Percentiles rank a stretch among this genome's conserved stretches.
Conservation (phyloP, 2,888 invertebrate genomes). For the Esperia sulphurella region DNA sequence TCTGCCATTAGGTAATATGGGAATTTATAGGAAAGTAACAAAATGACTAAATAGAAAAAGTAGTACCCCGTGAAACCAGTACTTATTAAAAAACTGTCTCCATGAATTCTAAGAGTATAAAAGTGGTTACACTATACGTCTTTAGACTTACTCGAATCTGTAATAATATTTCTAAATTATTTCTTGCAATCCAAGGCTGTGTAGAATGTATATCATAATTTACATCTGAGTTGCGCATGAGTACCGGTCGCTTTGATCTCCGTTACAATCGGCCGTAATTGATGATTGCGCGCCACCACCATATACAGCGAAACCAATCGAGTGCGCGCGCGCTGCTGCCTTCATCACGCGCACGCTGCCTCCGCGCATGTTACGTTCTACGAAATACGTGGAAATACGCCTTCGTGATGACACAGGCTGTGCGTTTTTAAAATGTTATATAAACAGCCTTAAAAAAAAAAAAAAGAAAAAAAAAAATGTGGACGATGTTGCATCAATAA, state of each 20-base stretch:
- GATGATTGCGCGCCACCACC: slow-evolving; percentile 56
- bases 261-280: slow-evolving; percentile 72
- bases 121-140: no score
- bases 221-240: slow-evolving; percentile 56
- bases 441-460: neutral
- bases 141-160: neutral
- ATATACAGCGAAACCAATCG: slow-evolving; percentile 45
- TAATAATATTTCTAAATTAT: neutral
- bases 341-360: slow-evolving; percentile 11
- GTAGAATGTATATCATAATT: slow-evolving; percentile 48
- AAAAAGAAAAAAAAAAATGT: no score
- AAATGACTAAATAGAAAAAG: no score
- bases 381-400: neutral
- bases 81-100: no score
- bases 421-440: neutral
- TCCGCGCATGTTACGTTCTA: slow-evolving; percentile 6
- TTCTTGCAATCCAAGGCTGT: neutral
- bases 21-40: no score
- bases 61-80: no score
- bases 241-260: slow-evolving; percentile 67
- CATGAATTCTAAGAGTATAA: no score
- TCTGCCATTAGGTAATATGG: no score
- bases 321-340: slow-evolving; percentile 29
- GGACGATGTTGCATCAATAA: no score
- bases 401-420: neutral